A percentile compares a stretch with the other conserved stretches of the same genome.
Evolutionary conservation across 1,140 invertebrate species (phyloP).

Genomic region (Drosophila ercepeae): DNA sequence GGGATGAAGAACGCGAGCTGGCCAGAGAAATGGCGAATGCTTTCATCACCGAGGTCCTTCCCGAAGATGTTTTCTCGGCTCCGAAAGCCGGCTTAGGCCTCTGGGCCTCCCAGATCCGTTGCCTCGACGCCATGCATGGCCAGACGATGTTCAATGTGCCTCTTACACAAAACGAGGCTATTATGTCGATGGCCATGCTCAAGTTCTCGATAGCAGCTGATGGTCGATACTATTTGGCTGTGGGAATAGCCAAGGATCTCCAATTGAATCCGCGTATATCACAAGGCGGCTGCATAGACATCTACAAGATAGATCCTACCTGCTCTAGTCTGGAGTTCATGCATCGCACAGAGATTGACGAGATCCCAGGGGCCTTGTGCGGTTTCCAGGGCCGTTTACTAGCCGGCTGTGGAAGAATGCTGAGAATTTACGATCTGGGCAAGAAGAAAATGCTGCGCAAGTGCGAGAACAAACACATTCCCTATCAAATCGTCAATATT

Average conservation of each 20-base stretch:
- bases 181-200: constrained; percentile 90
- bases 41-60: constrained; percentile 97
- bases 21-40: constrained; percentile 98
- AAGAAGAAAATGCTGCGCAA: constrained; percentile 98
- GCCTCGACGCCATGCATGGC: constrained; percentile 94
- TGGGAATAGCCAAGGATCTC: constrained; percentile 96
- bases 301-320: constrained; percentile 86
- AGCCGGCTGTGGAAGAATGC: constrained; percentile 95
- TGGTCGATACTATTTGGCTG: constrained; percentile 83
- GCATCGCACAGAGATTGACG: constrained; percentile 97
- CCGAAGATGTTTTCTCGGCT: constrained; percentile 96
- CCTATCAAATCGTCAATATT: constrained; percentile 96
- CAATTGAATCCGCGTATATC: constrained; percentile 90
- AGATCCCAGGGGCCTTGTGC: constrained; percentile 95
- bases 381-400: constrained; percentile 96
- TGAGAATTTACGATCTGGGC: constrained; percentile 98
- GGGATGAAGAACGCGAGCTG: constrained; percentile 96
- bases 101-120: constrained; percentile 97
- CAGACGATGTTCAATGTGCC: constrained; percentile 91
- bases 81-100: constrained; percentile 98
- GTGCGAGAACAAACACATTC: constrained; percentile 99
- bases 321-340: constrained; percentile 94
- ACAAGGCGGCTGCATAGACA: constrained; percentile 66
- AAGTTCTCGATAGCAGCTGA: constrained; percentile 82
- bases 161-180: constrained; percentile 98